phyloP scores from a whole-genome alignment of 2,888 invertebrate genomes.

The Ptilodon capucinus region DNA sequence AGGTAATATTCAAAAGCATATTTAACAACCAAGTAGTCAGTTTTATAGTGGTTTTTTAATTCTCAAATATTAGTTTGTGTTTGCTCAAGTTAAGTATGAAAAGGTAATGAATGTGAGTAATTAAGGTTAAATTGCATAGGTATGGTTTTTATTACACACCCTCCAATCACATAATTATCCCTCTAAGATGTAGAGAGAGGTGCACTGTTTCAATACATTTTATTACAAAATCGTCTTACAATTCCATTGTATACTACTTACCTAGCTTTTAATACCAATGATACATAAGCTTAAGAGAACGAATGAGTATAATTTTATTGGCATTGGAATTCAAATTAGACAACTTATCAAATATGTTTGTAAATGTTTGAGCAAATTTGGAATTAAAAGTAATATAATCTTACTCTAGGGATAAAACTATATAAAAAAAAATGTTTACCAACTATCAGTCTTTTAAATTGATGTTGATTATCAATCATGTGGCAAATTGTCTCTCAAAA shows the following conservation, averaged over 20 bases:
- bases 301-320: constrained; percentile 26
- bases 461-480: constrained; percentile 80
- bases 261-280: neutral
- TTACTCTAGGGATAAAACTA: constrained; percentile 81
- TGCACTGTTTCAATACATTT: neutral
- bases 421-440: constrained; percentile 79
- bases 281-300: neutral
- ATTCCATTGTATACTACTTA: neutral
- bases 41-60: no score
- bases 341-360: constrained; percentile 51
- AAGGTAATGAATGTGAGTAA: no score
- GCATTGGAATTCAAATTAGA: constrained; percentile 60
- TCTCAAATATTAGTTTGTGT: no score
- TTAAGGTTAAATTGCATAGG: no score
- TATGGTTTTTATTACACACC: no score
- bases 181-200: neutral
- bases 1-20: no score
- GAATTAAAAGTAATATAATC: constrained; percentile 70
- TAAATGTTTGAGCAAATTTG: constrained; percentile 78
- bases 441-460: constrained; percentile 84
- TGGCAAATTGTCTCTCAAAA: constrained; percentile 78
- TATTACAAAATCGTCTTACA: neutral
- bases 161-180: neutral
- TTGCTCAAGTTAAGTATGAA: no score
- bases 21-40: no score